Evolutionary conservation across 2,888 invertebrate species (phyloP).

Genomic region (Agrilus biguttatus): DNA sequence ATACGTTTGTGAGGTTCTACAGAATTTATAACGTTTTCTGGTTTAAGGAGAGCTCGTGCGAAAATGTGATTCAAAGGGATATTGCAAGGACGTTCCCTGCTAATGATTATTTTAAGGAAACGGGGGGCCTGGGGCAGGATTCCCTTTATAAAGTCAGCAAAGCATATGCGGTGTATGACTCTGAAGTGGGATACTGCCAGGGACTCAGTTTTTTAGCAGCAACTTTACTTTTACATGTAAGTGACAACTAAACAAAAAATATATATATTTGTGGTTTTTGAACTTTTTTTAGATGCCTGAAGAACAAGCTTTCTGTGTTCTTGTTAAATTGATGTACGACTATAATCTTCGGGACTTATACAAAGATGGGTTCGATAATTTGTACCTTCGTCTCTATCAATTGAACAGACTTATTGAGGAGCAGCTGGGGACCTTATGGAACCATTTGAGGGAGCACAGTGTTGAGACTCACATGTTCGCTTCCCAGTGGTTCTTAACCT

Average conservation of each 20-base stretch:
- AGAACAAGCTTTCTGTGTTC: conserved; percentile 95
- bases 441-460: conserved; percentile 65
- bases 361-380: conserved; percentile 91
- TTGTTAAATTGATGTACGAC: conserved; percentile 94
- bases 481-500: conserved; percentile 97
- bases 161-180: conserved; percentile 94
- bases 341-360: conserved; percentile 90
- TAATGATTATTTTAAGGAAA: conserved; percentile 94
- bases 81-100: conserved; percentile 98
- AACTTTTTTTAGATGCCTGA: conserved; percentile 81
- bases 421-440: conserved; percentile 65
- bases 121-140: conserved; percentile 91
- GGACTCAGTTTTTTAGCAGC: conserved; percentile 97
- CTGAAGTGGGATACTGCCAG: conserved; percentile 98
- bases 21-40: not conserved
- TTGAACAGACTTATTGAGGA: conserved; percentile 87
- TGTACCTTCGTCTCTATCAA: conserved; percentile 90
- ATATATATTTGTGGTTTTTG: conserved; percentile 1
- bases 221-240: conserved; percentile 85
- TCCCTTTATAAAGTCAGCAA: conserved; percentile 89
- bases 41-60: conserved; percentile 79
- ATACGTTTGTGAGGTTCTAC: too few relatives aligned
- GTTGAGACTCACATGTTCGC: conserved; percentile 99
- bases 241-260: conserved; percentile 22
- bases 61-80: conserved; percentile 89